A percentile compares a stretch with the other conserved stretches of the same genome.
Conservation (phyloP, 2,113 vertebrate genomes). For the Delphinapterus leucas region DNA sequence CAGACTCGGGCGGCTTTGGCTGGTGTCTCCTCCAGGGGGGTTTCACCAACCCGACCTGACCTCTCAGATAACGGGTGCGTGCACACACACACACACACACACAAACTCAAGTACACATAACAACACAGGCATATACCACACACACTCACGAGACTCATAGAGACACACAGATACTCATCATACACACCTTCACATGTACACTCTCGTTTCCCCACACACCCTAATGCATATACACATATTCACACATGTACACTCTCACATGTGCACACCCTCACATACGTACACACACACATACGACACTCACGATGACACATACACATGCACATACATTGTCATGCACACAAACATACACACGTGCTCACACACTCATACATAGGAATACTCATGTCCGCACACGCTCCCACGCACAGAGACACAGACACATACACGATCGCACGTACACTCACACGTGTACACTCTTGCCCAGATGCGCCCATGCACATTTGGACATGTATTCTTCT, state of each 20-base stretch:
- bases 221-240: not conserved
- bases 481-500: not conserved
- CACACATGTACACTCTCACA: not conserved
- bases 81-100: too few relatives aligned
- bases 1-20: fast-evolving
- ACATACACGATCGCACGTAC: not conserved
- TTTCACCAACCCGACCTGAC: not conserved
- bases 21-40: not conserved
- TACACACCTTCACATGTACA: too few relatives aligned
- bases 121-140: not conserved
- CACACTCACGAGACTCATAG: not conserved
- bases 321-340: too few relatives aligned
- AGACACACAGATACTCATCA: not conserved
- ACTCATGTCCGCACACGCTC: not conserved
- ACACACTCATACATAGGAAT: not conserved
- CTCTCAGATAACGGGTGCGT: not conserved
- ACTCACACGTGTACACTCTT: not conserved
- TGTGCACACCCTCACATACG: not conserved
- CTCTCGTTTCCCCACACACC: not conserved
- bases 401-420: not conserved
- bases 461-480: not conserved
- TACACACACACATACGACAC: too few relatives aligned
- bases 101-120: not conserved
- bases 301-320: not conserved
- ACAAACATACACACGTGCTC: not conserved